Percentiles rank a stretch among this genome's conserved stretches.
Evolutionary conservation across 1,140 invertebrate species (phyloP).

Genomic region (Drosophila ananassae): DNA sequence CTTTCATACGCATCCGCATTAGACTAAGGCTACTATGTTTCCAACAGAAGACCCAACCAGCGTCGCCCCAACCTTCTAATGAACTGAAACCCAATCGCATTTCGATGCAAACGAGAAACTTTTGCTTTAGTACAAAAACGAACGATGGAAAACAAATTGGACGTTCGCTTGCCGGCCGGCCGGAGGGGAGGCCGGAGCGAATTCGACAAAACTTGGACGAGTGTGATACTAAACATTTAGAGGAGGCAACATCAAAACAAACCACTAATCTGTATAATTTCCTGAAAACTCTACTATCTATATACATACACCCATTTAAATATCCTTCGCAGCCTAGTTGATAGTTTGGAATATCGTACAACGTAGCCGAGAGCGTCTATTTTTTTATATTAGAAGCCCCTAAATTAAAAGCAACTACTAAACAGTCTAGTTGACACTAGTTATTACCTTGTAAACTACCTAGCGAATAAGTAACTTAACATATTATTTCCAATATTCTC

Average conservation of each 20-base stretch:
- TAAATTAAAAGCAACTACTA: constrained; percentile 45
- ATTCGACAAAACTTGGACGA: constrained; percentile 58
- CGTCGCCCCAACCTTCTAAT: constrained; percentile 57
- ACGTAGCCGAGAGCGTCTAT: constrained; percentile 51
- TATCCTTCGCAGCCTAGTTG: constrained; percentile 34
- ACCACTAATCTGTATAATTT: constrained; percentile 36
- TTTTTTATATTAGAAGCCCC: constrained; percentile 51
- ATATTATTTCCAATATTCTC: constrained; percentile 25
- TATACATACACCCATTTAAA: constrained; percentile 2
- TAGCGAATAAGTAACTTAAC: constrained; percentile 40
- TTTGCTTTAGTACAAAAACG: constrained; percentile 60
- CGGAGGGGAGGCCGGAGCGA: background rate
- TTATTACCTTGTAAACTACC: constrained; percentile 44
- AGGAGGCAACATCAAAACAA: constrained; percentile 62
- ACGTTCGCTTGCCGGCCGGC: too few relatives aligned
- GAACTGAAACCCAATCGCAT: constrained; percentile 57
- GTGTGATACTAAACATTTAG: constrained; percentile 79
- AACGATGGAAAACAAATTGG: constrained; percentile 30
- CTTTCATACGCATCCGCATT: constrained; percentile 57
- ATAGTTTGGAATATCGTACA: constrained; percentile 47
- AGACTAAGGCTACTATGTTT: constrained; percentile 42
- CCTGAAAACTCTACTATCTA: constrained; percentile 32
- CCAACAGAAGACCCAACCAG: constrained; percentile 27
- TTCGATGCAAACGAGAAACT: constrained; percentile 47
- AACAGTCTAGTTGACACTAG: constrained; percentile 50